These are phyloP conservation scores for Empidonax alnorum DNA, from an alignment of 2,113 vertebrate species.

Conservation along the genomic window DNA sequence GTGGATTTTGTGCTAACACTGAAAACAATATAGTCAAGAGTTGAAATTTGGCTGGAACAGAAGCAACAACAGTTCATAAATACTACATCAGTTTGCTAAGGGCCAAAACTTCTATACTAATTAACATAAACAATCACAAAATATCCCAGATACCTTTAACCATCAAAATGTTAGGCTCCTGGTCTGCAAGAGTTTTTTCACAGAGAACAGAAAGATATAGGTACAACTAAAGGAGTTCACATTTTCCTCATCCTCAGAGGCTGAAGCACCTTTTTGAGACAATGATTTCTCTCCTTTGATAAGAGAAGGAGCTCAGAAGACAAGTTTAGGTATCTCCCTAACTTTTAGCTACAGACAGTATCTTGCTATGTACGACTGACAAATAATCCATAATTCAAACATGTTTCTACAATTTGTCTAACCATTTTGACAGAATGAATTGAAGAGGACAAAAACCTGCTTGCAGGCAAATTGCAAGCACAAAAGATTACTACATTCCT, in stretches of 20 bases:
- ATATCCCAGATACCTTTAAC: background rate
- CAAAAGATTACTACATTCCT: conserved; percentile 40
- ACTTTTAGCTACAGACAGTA: background rate
- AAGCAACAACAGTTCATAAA: background rate
- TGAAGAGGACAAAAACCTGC: background rate
- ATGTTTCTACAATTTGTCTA: conserved; percentile 42
- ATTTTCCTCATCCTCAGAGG: background rate
- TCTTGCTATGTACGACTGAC: background rate
- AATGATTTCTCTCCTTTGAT: background rate
- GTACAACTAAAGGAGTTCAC: background rate
- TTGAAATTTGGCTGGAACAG: background rate
- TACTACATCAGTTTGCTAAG: background rate
- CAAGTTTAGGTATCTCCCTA: background rate
- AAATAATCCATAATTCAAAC: conserved; percentile 55
- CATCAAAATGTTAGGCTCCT: background rate
- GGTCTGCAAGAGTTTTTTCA: background rate
- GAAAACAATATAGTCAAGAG: background rate
- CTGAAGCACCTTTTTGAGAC: background rate
- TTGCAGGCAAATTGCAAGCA: conserved; percentile 37
- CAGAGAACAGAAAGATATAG: background rate
- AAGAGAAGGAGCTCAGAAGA: background rate
- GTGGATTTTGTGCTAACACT: background rate
- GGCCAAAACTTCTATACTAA: background rate
- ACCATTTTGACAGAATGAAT: conserved; percentile 42
- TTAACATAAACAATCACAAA: background rate